Evolutionary conservation across 1,140 invertebrate species (phyloP).

Genomic region (Dryas iulia): DNA sequence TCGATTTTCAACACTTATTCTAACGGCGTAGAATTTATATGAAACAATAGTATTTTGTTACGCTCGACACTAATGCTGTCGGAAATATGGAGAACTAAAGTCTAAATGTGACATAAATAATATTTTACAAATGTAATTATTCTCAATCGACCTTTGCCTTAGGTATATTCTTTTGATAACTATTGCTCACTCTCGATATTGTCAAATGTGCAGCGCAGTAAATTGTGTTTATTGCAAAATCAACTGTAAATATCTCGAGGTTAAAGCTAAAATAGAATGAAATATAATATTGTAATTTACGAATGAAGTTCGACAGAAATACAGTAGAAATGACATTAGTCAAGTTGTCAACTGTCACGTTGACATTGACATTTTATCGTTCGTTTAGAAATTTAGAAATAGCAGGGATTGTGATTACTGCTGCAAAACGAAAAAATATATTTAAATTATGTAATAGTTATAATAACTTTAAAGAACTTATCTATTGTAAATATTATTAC

Average conservation of each 20-base stretch:
- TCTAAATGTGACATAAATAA: neutral
- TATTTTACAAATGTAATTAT: neutral
- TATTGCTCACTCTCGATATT: neutral
- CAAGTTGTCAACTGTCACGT: neutral
- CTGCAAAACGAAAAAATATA: neutral
- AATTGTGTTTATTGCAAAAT: neutral
- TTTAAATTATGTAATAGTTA: neutral
- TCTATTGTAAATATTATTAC: neutral
- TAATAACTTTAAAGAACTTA: neutral
- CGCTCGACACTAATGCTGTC: neutral
- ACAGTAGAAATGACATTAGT: neutral
- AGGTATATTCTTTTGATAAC: neutral
- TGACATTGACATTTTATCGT: slow-evolving; percentile 15
- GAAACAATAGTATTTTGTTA: neutral
- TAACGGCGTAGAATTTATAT: slow-evolving; percentile 2
- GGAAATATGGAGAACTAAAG: neutral
- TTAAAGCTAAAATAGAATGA: neutral
- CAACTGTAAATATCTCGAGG: neutral
- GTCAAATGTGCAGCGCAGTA: neutral
- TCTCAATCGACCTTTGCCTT: neutral
- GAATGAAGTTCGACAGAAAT: neutral
- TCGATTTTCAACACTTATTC: slow-evolving; percentile 24
- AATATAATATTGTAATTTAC: neutral
- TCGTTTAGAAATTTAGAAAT: neutral
- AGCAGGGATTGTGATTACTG: neutral